Base-by-base conservation (phyloP, 2,113 vertebrate species). In the Mesembrinibis cayennensis region DNA sequence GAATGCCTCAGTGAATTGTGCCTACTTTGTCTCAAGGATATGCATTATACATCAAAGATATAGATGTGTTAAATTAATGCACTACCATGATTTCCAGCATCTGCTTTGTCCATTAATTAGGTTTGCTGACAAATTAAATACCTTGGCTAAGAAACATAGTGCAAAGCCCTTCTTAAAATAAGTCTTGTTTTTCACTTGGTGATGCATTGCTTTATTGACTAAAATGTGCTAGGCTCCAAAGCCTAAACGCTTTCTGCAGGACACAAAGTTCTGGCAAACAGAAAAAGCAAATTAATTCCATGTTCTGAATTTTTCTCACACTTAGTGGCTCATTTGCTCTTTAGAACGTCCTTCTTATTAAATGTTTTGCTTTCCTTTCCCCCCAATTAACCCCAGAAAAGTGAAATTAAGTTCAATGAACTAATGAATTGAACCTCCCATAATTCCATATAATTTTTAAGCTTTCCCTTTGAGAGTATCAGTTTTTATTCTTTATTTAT, bases 1-100 rank as follows among this genome's bases (percentile, higher is more conserved):
- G 27, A 90, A 79, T 69, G 22, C 40, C 56, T 79, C 13, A 56
- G 29, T 80, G 44, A 78, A 62, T 78, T 83, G 63, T 61, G 45
- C 7, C 49, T 86, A 12, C 42, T 91, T 77, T 52, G 17, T 91
- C 91, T 94, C 78, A 73, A 93, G 61, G 30, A 36, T 91, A 74
- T 67, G 20, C 56, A 52, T 78, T 78, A 78, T 19, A 38, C 13
- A 91, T 88, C 85, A 89, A 92, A 93, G 36, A 53, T 34, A 83
- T 8, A 82, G 95, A 93, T 96, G 90, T 18, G 71, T 85, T 79
- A 96, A 97, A 98, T 98, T 98, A 98, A 98, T 98, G 97, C 77
- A 0, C 67, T 90, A 78, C 93, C 96, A 97, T 95, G 98, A 89
- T 86, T 97, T 92, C 80, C 69, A 91, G 86, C 74, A 94, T 96